Evolutionary conservation across 1,140 invertebrate species (phyloP).

Genomic region (Brachionus angularis): DNA sequence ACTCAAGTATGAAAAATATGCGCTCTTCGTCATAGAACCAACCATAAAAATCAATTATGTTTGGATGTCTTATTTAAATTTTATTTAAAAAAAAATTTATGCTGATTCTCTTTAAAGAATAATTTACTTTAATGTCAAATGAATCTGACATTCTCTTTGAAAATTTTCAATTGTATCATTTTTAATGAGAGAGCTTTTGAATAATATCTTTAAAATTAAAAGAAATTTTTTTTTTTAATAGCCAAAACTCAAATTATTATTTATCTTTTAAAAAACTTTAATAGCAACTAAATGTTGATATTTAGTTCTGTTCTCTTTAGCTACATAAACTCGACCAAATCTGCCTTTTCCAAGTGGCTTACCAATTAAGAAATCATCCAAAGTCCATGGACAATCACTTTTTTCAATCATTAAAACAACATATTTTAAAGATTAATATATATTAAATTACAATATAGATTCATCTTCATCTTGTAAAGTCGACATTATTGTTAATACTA

Average conservation of each 20-base stretch:
- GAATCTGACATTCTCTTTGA: constrained; percentile 83
- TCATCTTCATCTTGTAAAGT: not conserved
- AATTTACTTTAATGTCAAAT: constrained; percentile 69
- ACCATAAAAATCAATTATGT: constrained; percentile 79
- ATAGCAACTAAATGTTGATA: constrained; percentile 67
- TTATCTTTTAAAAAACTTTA: not conserved
- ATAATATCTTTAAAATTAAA: constrained; percentile 63
- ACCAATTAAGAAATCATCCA: constrained; percentile 93
- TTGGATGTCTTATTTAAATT: constrained; percentile 69
- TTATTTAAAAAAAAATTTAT: not conserved
- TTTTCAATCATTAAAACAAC: too few relatives aligned
- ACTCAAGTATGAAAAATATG: constrained; percentile 87
- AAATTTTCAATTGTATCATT: constrained; percentile 87
- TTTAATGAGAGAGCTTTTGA: constrained; percentile 82
- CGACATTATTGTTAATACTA: not conserved
- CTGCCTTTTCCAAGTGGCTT: constrained; percentile 88
- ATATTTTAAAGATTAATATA: too few relatives aligned
- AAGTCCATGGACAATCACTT: constrained; percentile 1
- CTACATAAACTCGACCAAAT: constrained; percentile 95
- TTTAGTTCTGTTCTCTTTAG: constrained; percentile 77
- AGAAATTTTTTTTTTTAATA: too few relatives aligned
- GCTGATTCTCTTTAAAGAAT: constrained; percentile 8
- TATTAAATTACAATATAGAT: not conserved
- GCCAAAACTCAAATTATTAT: not conserved
- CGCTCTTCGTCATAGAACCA: constrained; percentile 84